Evolutionary conservation across 2,888 invertebrate species (phyloP), one percentile per base, ranked within the genome.

Genomic region (Loripinus fragilis): DNA sequence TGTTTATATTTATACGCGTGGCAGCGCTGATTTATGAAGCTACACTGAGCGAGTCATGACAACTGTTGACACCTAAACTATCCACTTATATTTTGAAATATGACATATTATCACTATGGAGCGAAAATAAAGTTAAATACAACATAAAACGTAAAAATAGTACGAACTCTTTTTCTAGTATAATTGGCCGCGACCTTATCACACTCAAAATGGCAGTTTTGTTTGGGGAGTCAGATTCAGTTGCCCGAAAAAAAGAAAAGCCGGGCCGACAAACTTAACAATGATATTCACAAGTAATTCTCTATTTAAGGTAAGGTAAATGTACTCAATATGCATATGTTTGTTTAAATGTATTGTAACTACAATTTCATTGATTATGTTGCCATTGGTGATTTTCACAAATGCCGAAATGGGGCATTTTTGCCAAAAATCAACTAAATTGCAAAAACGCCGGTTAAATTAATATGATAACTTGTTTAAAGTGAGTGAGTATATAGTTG

Each of bases 171-270:
- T n/a, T n/a, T 67, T 67, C 25, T 67, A 7, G 1, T 67, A 2
- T 41, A 67, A 67, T 67, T 67, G 41, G 42, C 67, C n/a, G 74
- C 65, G 65, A 74, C 82, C 82, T 28, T 38, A 77, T 74, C 48
- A 83, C 82, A 74, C 75, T 73, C 72, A 83, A 83, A 70, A 83
- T 83, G 82, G 82, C 77, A 71, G 82, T 66, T 69, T 69, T 69
- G 67, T 67, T 67, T 67, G 67, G 42, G 42, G 45, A 67, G 41
- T 41, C 38, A 3, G 67, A 67, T 67, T 60, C 60, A 60, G 60
- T 30, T 60, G 33, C 60, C 60, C 60, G 60, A 33, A 60, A 60
- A 33, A 60, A 33, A 12, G 30, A 20, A 8, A 15, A 17, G 2
- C 7, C 15, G 33, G 60, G 60, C 33, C 60, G 28, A 60, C 55